Evolutionary conservation across 2,113 vertebrate genomes (phyloP).

Genomic region (Paradisaea rubra): DNA sequence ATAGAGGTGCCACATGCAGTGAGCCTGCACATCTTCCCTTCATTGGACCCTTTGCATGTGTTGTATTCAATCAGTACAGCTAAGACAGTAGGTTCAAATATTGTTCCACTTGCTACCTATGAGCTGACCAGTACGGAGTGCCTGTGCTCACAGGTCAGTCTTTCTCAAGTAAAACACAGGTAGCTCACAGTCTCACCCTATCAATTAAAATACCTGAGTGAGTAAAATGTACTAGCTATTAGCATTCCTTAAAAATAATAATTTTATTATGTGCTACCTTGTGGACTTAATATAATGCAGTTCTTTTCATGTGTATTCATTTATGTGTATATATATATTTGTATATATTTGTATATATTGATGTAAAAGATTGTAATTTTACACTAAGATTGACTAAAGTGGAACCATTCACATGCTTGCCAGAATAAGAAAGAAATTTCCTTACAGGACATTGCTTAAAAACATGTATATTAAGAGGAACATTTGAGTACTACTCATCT

Average conservation of each 20-base stretch:
- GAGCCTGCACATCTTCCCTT: neutral
- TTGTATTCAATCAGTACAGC: accelerated
- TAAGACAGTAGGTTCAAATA: neutral
- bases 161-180: neutral
- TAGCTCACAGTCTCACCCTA: neutral
- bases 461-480: neutral
- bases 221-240: neutral
- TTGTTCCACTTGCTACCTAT: neutral
- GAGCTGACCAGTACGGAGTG: neutral
- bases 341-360: neutral
- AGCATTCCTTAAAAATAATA: neutral
- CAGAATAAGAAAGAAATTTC: neutral
- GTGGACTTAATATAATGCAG: neutral
- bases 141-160: neutral
- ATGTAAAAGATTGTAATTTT: neutral
- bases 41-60: too few relatives aligned
- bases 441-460: neutral
- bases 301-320: neutral
- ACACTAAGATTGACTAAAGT: neutral
- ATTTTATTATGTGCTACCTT: neutral
- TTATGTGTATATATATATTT: neutral
- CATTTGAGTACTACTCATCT: neutral
- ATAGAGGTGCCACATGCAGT: accelerated
- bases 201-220: neutral
- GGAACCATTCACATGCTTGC: neutral